Base-by-base conservation (phyloP, 2,113 vertebrate genomes). In the Mesitornis unicolor region DNA sequence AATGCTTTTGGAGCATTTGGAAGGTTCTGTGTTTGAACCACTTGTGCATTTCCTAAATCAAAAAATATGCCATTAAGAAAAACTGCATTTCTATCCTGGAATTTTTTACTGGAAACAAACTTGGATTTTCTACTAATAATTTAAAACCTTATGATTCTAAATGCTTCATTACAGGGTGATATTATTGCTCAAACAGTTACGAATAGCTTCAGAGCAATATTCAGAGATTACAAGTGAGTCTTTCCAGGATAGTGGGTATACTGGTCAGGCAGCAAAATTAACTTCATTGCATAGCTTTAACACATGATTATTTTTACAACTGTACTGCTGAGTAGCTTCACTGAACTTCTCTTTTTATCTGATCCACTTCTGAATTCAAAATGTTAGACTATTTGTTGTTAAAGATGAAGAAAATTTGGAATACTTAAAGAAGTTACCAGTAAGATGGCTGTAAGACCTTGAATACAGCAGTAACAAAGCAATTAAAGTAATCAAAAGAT, bases 1-100 rank as follows among this genome's bases (percentile, higher is more conserved):
- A 99, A 97, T 3, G 99, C 99, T 97, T 99, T 99, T 2, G 99
- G 99, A 60, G 99, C 98, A 42, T 99, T 99, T 63, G 98, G 98
- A 28, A 98, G 96, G 36, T 98, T 97, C 84, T 99, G 99, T 16
- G 98, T 97, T 78, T 99, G 99, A 84, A 96, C 98, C 68, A 99
- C 99, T 81, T 99, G 99, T 1, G 99, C 99, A 33, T 26, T 99
- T 87, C 99, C 99, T 99, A 94, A 64, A 63, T 29, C 24, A 13
- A 71, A 88, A 68, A 80, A 61, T 48, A n/a, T 4, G n/a, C 6
- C 24, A 59, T 74, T 59, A 65, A 59, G 18, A 93, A 13, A 38
- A 85, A 35, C 11, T 36, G 38, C 11, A 40, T 36, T 50, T 16
- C 42, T 31, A 29, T n/a, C 14, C 16, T 60, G 24, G 6, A 51